Evolutionary conservation across 2,888 invertebrate species (phyloP), one percentile per base, ranked within the genome.

Genomic region (Ormyrus rosae): DNA sequence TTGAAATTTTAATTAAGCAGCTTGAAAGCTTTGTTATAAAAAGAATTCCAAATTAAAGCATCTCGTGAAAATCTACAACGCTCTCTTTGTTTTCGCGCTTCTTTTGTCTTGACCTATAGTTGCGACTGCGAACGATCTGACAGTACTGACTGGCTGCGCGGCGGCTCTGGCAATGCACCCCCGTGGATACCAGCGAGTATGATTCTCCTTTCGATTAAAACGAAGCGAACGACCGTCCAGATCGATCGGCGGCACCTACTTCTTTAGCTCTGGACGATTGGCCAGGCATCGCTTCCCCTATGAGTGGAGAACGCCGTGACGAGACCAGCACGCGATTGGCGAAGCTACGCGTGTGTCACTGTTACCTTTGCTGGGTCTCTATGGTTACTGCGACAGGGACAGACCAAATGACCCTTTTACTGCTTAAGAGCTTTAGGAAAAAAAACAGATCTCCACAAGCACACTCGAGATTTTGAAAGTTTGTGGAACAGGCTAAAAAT

Each of bases 231-330:
- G 65, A 67, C 51, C 67, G 13, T 60, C 13, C 7, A 60, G 55
- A 76, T 76, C 76, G 76, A 76, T 76, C 69, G 60, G 8, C 65
- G 58, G 56, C 58, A 60, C 67, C 67, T 75, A 75, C 67, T 65
- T 74, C 13, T 48, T 10, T 2, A n/a, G 46, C 63, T 51, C 6
- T 7, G 51, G 63, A 51, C 63, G 61, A 72, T 72, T 72, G 72
- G 60, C 46, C 51, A 50, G 53, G 34, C 10, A 45, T 7, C 53
- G 65, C 48, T 51, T 50, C 53, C 19, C 19, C 19, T 19, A 19
- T 19, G 50, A 67, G 45, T 68, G 72, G 72, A 78, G 56, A 78
- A 72, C 67, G 79, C 73, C 55, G 55, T 61, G 48, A 9, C n/a
- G 63, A 68, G 46, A 51, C 61, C 63, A 10, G 55, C 73, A 63